Conservation (phyloP, 2,113 vertebrate species). For the Mustela nigripes region DNA sequence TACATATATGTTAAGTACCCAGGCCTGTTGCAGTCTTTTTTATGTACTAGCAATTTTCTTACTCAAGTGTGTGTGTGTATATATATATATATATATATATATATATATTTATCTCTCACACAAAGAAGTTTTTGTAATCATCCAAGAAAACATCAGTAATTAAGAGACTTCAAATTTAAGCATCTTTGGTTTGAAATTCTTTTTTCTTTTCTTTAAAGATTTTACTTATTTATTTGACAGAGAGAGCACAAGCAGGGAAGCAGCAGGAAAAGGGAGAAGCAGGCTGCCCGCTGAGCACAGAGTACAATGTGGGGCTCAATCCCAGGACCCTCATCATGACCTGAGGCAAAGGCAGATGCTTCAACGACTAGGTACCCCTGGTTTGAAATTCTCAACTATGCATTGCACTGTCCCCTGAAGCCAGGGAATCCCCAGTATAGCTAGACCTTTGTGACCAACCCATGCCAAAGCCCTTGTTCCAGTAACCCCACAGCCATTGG, state of each 20-base stretch:
- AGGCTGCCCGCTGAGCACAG: too few species aligned
- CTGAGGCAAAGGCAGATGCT: too few species aligned
- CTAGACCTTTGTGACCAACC: not conserved
- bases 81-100: too few species aligned
- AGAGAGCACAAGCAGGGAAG: too few species aligned
- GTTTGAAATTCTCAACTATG: not conserved
- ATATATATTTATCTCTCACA: not conserved
- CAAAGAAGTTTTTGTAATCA: not conserved
- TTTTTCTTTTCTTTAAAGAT: not conserved
- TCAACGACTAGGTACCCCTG: not conserved
- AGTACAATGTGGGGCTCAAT: too few species aligned
- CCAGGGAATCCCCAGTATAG: rapidly evolving
- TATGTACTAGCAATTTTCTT: not conserved
- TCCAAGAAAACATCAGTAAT: not conserved
- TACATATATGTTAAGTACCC: not conserved
- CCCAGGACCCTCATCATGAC: too few species aligned
- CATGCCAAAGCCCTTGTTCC: not conserved
- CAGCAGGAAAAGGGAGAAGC: too few species aligned
- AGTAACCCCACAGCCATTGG: not conserved
- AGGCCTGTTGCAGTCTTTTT: not conserved
- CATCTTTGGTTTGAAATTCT: not conserved
- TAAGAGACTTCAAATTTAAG: not conserved
- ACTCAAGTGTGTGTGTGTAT: not conserved
- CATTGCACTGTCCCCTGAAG: too few species aligned
- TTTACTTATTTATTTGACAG: too few species aligned